phyloP scores from a whole-genome alignment of 2,797 vertebrate genomes.

The Silurus aristotelis region DNA sequence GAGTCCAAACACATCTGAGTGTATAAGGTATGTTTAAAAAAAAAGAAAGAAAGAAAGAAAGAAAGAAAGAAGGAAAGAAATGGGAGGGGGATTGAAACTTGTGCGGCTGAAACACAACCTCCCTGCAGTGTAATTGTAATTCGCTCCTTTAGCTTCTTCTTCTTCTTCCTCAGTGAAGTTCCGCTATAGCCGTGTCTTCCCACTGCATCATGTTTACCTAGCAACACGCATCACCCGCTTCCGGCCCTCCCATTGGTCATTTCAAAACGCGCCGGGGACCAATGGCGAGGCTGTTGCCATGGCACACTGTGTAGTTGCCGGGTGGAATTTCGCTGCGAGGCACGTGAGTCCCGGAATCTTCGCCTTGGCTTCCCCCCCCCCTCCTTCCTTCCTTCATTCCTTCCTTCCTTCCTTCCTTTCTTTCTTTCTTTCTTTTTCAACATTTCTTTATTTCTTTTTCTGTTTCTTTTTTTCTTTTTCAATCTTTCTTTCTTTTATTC shows the following conservation, averaged over 20 bases:
- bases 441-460: constrained; percentile 54
- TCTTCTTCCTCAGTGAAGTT: constrained; percentile 78
- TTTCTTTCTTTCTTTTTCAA: constrained; percentile 60
- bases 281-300: constrained; percentile 93
- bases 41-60: background rate
- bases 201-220: constrained; percentile 91
- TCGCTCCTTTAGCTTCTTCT: constrained; percentile 70
- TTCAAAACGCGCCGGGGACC: constrained; percentile 80
- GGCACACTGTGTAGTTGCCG: constrained; percentile 86
- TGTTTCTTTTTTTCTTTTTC: no score
- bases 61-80: background rate
- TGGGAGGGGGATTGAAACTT: background rate
- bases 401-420: background rate
- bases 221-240: constrained; percentile 90
- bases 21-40: constrained; percentile 39
- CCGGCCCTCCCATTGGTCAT: constrained; percentile 85
- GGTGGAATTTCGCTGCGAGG: constrained; percentile 88
- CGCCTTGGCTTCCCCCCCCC: constrained; percentile 62
- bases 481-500: background rate
- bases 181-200: constrained; percentile 82
- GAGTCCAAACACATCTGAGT: constrained; percentile 30
- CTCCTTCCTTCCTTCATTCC: no score
- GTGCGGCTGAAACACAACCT: constrained; percentile 60
- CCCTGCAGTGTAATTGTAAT: constrained; percentile 68
- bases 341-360: constrained; percentile 83